Evolutionary conservation across 2,797 vertebrate genomes (phyloP), one percentile per base, ranked within the genome.

Genomic region (Labroides dimidiatus): DNA sequence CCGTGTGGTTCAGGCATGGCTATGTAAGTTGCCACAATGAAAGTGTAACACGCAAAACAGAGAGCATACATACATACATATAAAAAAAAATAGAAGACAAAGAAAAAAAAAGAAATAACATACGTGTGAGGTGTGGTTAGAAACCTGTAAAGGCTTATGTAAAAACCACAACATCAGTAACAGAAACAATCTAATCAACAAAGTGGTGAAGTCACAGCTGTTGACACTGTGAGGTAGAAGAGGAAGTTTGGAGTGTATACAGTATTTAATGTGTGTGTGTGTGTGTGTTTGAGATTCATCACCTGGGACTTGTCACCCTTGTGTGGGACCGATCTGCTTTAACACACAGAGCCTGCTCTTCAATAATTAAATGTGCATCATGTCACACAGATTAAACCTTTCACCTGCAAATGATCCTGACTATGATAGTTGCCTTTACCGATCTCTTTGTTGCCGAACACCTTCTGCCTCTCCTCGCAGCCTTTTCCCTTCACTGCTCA

Each of bases 281-380:
- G 30, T 62, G 48, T 42, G 23, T 39, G 15, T 9, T 24, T 49
- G 49, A 47, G 49, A 4, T 20, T 59, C 44, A 33, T 73, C 30
- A 20, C 41, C 17, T 1, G 12, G 50, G 70, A 21, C 43, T 33
- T 19, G 49, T 36, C 51, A 21, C 51, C 59, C 15, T 33, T 19
- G 37, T 49, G 39, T 36, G 53, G 63, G 69, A 76, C 43, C 42
- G 55, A 4, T 69, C 36, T 5, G 33, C 73, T 37, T 64, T 68
- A 74, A 19, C 13, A 33, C 74, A 67, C 73, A 64, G 37, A 58
- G 37, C 30, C 59, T 24, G 19, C 10, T 51, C n/a, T 66, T 89
- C n/a, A 86, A 87, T 90, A 80, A 84, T 89, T 84, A 57, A 88
- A 0, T 1, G 19, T 42, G 17, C 61, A 60, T 50, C 74, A 71